Conservation (phyloP, 2,113 vertebrate species). For the Triplophysa rosa region DNA sequence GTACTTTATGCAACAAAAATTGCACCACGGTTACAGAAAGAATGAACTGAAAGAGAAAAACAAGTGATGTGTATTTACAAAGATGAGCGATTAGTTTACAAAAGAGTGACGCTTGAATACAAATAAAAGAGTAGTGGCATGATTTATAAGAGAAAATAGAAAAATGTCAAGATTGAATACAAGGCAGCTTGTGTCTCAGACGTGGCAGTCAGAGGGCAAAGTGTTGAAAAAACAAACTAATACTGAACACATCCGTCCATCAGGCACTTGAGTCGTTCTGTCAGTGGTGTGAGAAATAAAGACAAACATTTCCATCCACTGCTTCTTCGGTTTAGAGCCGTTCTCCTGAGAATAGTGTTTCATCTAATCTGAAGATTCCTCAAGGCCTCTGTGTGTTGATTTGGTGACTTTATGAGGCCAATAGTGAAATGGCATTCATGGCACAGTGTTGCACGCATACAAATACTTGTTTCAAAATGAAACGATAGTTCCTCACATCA, state of each 20-base stretch:
- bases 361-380: background rate
- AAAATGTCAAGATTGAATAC: slow-evolving; percentile 60
- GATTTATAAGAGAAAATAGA: slow-evolving; percentile 48
- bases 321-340: slow-evolving; percentile 59
- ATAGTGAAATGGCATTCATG: slow-evolving; percentile 51
- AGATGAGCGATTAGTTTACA: slow-evolving; percentile 64
- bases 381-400: slow-evolving; percentile 13
- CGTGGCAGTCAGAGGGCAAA: slow-evolving; percentile 70
- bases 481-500: slow-evolving; percentile 50
- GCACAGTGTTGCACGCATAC: slow-evolving; percentile 64
- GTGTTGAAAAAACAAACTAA: slow-evolving; percentile 61
- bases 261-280: too few relatives aligned
- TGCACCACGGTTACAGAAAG: slow-evolving; percentile 71
- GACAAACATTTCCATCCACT: slow-evolving; percentile 52
- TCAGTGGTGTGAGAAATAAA: background rate
- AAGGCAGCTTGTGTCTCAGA: slow-evolving; percentile 67
- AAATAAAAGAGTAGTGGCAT: slow-evolving; percentile 71
- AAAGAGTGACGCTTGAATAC: slow-evolving; percentile 64
- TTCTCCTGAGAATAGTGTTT: slow-evolving; percentile 64
- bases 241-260: slow-evolving; percentile 44
- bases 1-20: slow-evolving; percentile 77
- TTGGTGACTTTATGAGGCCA: background rate
- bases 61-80: slow-evolving; percentile 71
- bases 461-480: slow-evolving; percentile 55
- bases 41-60: slow-evolving; percentile 45